Percentiles rank a stretch among this genome's conserved stretches.
Conservation (phyloP, 2,113 vertebrate genomes). For the Galemys pyrenaicus region DNA sequence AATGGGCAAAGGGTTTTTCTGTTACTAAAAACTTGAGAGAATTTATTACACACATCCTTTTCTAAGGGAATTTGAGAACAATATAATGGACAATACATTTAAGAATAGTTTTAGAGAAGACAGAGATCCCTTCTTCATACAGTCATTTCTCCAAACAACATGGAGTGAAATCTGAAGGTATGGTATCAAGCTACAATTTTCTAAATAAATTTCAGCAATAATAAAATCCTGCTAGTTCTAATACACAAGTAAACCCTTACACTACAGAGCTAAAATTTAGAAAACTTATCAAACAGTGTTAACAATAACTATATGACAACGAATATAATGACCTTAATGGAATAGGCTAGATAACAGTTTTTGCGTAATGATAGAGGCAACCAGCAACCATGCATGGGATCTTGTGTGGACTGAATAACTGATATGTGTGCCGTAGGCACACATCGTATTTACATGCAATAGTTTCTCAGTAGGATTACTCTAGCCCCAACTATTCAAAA, state of each 20-base stretch:
- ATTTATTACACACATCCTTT: neutral
- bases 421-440: rapidly evolving
- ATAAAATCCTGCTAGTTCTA: neutral
- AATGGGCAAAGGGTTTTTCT: neutral
- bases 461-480: neutral
- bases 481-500: neutral
- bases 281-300: neutral
- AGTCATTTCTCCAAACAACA: neutral
- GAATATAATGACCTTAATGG: neutral
- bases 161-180: neutral
- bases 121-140: neutral
- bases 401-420: neutral
- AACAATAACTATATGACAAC: neutral
- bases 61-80: neutral
- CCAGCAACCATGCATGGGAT: neutral
- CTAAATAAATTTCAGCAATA: neutral
- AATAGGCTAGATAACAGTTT: neutral
- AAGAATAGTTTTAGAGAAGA: neutral
- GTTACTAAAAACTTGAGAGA: constrained; percentile 33
- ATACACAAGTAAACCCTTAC: neutral
- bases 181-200: neutral
- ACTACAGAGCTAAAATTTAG: neutral
- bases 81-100: neutral
- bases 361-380: neutral
- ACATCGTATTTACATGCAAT: rapidly evolving